Evolutionary conservation across 1,140 invertebrate genomes (phyloP), one percentile per base, ranked within the genome.

Genomic region (Neomicropteryx cornuta): DNA sequence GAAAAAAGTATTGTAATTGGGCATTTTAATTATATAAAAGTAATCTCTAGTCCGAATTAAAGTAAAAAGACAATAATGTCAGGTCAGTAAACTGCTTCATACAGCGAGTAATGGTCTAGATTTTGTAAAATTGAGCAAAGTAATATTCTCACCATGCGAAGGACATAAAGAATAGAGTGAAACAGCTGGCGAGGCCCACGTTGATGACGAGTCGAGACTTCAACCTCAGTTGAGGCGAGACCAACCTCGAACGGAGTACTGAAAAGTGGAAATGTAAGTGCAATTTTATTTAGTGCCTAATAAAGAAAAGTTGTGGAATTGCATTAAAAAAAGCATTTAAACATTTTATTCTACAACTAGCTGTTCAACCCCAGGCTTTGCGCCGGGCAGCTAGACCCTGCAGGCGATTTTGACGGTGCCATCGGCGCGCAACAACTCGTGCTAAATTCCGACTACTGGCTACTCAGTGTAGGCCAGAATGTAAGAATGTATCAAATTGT

Each of bases 121-220:
- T n/a, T n/a, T n/a, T n/a, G n/a, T n/a, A n/a, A n/a, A n/a, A n/a
- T n/a, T n/a, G n/a, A n/a, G n/a, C n/a, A n/a, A n/a, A n/a, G n/a
- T n/a, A 39, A 24, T 50, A 40, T 16, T 51, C 55, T 53, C 47
- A 63, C 66, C 66, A 68, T 8, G 66, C 60, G 20, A 67, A 32
- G 18, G 66, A 62, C 33, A 65, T 58, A 11, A 68, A 46, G 19
- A 68, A 48, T 5, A 67, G 42, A 8, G 64, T 66, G 22, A 64
- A 63, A 2, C 60, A 66, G 36, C 60, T 62, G 4, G 62, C 57
- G 2, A 68, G 38, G 1, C 61, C 51, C 11, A 66, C 48, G 38
- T 66, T 68, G 19, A 55, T 47, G 56, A 61, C 61, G 4, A 63
- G 18, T 40, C 66, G 46, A n/a, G 60, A 53, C 30, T 58, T 58